A percentile compares a stretch with the other conserved stretches of the same genome.
Evolutionary conservation across 1,140 invertebrate genomes (phyloP).

Genomic region (Ostrea edulis): DNA sequence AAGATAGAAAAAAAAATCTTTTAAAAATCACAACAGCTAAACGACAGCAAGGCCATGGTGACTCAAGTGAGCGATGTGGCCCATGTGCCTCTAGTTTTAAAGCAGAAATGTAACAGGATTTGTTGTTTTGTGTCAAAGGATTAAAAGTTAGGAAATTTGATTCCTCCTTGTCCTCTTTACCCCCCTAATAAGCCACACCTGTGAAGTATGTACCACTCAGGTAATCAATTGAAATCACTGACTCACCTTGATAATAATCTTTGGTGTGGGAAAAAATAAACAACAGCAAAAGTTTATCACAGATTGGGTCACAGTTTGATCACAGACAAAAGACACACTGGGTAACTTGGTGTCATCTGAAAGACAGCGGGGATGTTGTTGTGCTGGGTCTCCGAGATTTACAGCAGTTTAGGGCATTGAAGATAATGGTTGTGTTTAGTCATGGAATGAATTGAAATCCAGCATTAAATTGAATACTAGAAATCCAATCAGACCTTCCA

Average conservation of each 20-base stretch:
- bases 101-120: too few relatives aligned
- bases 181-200: not conserved
- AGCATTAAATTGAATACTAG: too few relatives aligned
- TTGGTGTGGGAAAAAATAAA: not conserved
- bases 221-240: constrained; percentile 17
- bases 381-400: not conserved
- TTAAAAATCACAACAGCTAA: too few relatives aligned
- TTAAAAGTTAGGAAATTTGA: not conserved
- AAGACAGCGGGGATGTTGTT: not conserved
- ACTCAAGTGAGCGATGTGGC: too few relatives aligned
- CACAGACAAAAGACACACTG: not conserved
- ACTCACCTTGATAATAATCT: constrained; percentile 18
- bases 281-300: constrained; percentile 16
- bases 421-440: not conserved
- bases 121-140: not conserved
- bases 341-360: not conserved
- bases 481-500: too few relatives aligned
- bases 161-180: not conserved
- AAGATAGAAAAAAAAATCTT: too few relatives aligned
- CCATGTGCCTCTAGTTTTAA: too few relatives aligned
- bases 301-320: constrained; percentile 13
- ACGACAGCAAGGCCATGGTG: too few relatives aligned
- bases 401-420: not conserved
- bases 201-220: not conserved
- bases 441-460: too few relatives aligned